Conservation (phyloP, 1,140 invertebrate species). For the Halictus rubicundus region DNA sequence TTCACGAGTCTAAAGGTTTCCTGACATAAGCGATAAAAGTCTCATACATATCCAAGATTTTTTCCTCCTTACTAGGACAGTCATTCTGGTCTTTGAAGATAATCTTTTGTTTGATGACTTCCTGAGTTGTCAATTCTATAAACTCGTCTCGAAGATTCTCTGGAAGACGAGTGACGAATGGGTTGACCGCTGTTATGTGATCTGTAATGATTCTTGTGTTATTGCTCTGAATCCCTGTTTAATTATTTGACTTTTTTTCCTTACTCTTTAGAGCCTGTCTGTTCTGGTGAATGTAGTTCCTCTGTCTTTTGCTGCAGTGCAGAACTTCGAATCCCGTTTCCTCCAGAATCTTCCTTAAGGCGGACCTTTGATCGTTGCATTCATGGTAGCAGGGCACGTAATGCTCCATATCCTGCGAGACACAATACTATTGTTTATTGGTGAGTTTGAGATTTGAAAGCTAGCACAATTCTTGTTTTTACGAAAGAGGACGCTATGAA, state of each 20-base stretch:
- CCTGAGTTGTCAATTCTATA: conserved; percentile 73
- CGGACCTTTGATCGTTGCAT: conserved; percentile 82
- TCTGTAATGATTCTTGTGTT: conserved; percentile 79
- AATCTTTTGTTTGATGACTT: conserved; percentile 72
- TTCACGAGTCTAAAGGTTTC: conserved; percentile 59
- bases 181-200: conserved; percentile 87
- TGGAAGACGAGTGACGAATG: conserved; percentile 86
- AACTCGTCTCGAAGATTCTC: conserved; percentile 84
- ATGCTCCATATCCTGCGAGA: conserved; percentile 70
- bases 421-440: not conserved
- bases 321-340: conserved; percentile 85
- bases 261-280: conserved; percentile 82
- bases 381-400: conserved; percentile 76
- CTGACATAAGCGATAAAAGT: conserved; percentile 74
- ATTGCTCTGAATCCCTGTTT: not conserved
- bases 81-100: conserved; percentile 65
- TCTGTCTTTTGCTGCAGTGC: conserved; percentile 84
- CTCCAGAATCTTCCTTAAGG: conserved; percentile 83
- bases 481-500: too few relatives aligned
- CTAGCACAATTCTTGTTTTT: too few relatives aligned
- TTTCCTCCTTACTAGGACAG: conserved; percentile 63
- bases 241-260: not conserved
- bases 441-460: conserved; percentile 19
- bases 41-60: conserved; percentile 74
- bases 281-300: conserved; percentile 84